Conservation (phyloP, 2,797 vertebrate species). For the Pangasius macronema region DNA sequence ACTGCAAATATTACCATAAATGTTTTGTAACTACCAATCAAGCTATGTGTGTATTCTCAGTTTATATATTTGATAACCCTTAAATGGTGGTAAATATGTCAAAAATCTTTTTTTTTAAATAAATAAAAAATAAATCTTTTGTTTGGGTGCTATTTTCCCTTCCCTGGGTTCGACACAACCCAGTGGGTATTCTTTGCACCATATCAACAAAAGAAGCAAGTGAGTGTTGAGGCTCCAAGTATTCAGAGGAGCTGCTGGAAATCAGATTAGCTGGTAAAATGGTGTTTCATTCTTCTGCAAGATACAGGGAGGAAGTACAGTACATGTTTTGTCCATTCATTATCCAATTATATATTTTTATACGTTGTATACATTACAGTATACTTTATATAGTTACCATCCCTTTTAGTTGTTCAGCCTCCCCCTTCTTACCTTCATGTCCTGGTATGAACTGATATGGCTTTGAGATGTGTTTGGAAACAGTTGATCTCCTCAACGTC, state of each 20-base stretch:
- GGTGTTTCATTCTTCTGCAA: too few relatives aligned
- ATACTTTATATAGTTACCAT: not conserved
- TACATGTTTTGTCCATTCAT: not conserved
- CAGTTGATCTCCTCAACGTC: not conserved
- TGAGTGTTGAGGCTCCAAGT: not conserved
- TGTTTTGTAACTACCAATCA: too few relatives aligned
- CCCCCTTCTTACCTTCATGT: not conserved
- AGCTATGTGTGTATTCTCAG: too few relatives aligned
- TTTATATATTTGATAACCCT: too few relatives aligned
- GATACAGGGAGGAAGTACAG: not conserved
- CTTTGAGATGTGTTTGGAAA: not conserved
- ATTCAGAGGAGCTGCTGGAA: not conserved
- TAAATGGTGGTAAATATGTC: too few relatives aligned
- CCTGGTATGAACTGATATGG: not conserved
- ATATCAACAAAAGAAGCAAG: not conserved
- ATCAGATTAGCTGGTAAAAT: not conserved
- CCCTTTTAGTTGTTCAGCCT: not conserved
- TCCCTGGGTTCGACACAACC: not conserved
- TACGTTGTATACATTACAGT: not conserved
- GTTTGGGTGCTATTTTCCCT: not conserved
- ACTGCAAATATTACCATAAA: too few relatives aligned
- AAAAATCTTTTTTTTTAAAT: too few relatives aligned
- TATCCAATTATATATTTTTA: not conserved
- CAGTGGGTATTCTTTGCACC: not conserved
- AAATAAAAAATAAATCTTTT: too few relatives aligned